Evolutionary conservation across 2,113 vertebrate genomes (phyloP), one percentile per base, ranked within the genome.

Genomic region (Pholis gunnellus): DNA sequence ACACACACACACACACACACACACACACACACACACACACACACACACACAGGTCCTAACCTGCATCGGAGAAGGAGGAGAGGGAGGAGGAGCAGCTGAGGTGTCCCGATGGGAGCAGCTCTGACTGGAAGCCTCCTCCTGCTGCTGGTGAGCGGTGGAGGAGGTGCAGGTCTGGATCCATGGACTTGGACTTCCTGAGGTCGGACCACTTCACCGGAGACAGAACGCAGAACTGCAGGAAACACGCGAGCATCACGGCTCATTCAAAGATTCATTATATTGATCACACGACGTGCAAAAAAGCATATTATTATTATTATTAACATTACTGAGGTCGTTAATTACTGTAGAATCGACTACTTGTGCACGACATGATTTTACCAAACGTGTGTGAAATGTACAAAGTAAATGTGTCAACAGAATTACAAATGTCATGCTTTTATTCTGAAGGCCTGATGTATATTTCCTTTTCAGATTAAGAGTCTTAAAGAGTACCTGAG

Each of bases 161-260:
- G 76, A 95, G 96, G 50, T 90, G 94, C 48, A 90, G 91, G 73
- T 98, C 97, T 0, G 94, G 93, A 72, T 96, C 94, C 89, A 95
- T 90, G 2, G 97, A 93, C 14, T 96, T 95, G 0, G 93, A 94
- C 95, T 97, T 99, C 87, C 96, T 96, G 84, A 96, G 89, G 90
- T 97, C 97, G 3, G 97, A 94, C 93, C 96, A 97, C 92, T 96
- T 98, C 92, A 98, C 95, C 4, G 97, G 97, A 56, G 98, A 97
- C 80, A 98, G 95, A 17, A 99, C 95, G 48, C 97, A 99, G 65
- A 96, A 98, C 34, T 97, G 96, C n/a, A 56, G 57, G 13, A 71
- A 13, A 48, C 42, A 67, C n/a, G 1, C 6, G 11, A 63, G 20
- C 50, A 34, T 18, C 9, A 40, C n/a, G 40, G 44, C 1, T 15